A percentile compares a stretch with the other conserved stretches of the same genome.
Conservation (phyloP, 2,797 vertebrate species). For the Macropodus opercularis region DNA sequence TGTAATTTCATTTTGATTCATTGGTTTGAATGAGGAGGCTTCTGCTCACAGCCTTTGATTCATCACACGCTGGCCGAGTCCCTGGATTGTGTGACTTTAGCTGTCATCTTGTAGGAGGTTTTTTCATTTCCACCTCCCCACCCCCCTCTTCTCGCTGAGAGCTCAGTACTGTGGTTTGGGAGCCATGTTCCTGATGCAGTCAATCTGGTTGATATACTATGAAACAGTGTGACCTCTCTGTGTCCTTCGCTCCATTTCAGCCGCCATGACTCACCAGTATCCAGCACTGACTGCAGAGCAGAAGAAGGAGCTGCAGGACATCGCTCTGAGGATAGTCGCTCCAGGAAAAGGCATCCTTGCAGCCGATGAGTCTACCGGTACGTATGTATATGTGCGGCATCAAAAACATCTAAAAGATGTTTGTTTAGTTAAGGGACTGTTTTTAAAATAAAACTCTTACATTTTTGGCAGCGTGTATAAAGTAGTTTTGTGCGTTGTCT, state of each 20-base stretch:
- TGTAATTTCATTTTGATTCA: not conserved
- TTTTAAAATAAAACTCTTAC: no score
- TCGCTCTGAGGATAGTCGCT: constrained; percentile 80
- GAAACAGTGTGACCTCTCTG: constrained; percentile 26
- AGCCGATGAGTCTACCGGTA: constrained; percentile 85
- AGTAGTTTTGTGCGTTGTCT: constrained; percentile 1
- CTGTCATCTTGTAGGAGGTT: not conserved
- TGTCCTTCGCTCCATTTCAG: constrained; percentile 45
- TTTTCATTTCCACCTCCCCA: constrained; percentile 2
- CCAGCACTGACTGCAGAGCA: constrained; percentile 89
- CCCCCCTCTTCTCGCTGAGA: constrained; percentile 7
- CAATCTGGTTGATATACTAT: constrained; percentile 11
- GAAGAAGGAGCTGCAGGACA: constrained; percentile 88
- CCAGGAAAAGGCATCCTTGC: constrained; percentile 85
- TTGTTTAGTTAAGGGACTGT: no score
- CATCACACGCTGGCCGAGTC: not conserved
- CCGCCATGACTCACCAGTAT: constrained; percentile 82
- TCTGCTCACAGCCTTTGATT: not conserved
- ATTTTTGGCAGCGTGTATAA: not conserved
- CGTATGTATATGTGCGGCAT: constrained; percentile 1
- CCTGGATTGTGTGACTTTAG: not conserved
- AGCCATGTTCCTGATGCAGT: constrained; percentile 21
- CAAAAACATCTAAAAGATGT: no score
- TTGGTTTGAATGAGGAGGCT: not conserved
- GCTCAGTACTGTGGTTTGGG: not conserved